Evolutionary conservation across 2,888 invertebrate species (phyloP), one percentile per base, ranked within the genome.

Genomic region (Sinopyrophorus schimmeli): DNA sequence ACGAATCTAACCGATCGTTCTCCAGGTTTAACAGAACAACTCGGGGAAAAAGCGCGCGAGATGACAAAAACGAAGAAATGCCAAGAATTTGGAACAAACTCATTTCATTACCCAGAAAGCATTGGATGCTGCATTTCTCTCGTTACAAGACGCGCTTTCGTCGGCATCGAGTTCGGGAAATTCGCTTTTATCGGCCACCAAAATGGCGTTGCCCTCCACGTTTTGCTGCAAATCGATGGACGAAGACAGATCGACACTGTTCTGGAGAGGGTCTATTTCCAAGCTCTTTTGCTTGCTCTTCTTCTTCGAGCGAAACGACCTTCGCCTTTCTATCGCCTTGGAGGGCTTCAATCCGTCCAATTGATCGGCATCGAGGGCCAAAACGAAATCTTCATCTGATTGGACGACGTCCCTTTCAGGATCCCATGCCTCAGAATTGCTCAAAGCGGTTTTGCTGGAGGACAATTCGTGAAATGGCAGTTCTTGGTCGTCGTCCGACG

Each of bases 381-480:
- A 17, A 3, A 7, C 23, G 5, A n/a, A 28, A n/a, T 38, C 38
- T 20, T 40, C 39, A 31, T 46, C 46, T n/a, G 46, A 46, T 14
- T 15, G 24, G 5, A 37, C 4, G 0, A 7, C 10, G 14, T 20
- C 7, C 18, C 12, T 30, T 9, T 30, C 26, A 3, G 46, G 46
- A 16, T 46, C 15, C 46, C 46, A 46, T 3, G 46, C 23, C 3
- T 37, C 35, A 12, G 9, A 5, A 7, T 20, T 4, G 11, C 21
- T 10, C 9, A 7, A 6, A 5, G 2, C 2, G 5, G 20, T 20
- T 6, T 27, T 20, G 12, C 28, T n/a, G 15, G 17, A 21, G 10
- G 34, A 34, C 57, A 76, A 76, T 16, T 75, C 73, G 15, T 16
- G 27, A 24, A 14, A 18, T 2, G 37, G 30, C 5, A 17, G 9